Base-by-base conservation (phyloP, 1,140 invertebrate species). In the Orchestia grillus region DNA sequence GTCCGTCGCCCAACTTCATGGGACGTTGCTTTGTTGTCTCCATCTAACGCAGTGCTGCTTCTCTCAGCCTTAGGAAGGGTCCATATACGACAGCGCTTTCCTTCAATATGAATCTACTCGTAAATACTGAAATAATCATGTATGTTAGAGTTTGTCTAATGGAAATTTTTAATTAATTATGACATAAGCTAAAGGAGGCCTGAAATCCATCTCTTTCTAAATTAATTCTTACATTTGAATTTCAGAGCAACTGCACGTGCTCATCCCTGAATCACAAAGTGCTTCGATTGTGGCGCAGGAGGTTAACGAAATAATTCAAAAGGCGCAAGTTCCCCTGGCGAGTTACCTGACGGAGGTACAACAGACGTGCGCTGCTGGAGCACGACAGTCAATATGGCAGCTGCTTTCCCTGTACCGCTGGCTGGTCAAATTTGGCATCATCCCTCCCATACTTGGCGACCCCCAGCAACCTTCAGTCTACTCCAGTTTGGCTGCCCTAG, bases 231-330 rank as follows among this genome's bases (percentile, higher is more conserved):
- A 42, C 23, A n/a, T 90, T 44, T 90, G 3, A 41, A 42, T 90
- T 90, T 11, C 88, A 90, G 88, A 90, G 43, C 41, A 90, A 90
- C 88, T 90, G 4, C 88, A 90, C 88, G 43, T 90, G 15, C 88
- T 90, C 8, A 44, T 90, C 28, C 88, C 88, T 15, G 41, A 90
- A 41, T 42, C 88, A 0, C 88, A 42, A 8, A 44, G n/a, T 41
- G 88, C 41, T 90, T 42, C 88, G 88, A 90, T 90, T 90, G n/a
- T 44, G 11, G 88, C 43, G 43, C 42, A 41, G 43, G 43, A 90
- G 15, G 15, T 90, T 23, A 42, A 90, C 88, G 43, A 90, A 41
- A 90, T 36, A 4, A 41, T 90, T 90, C 88, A 90, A 36, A 41
- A 4, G 11, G n/a, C 88, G 6, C 88, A 90, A 36, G 4, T 42